phyloP scores from a whole-genome alignment of 2,797 vertebrate species.

The Hapalemur alaotrensis region DNA sequence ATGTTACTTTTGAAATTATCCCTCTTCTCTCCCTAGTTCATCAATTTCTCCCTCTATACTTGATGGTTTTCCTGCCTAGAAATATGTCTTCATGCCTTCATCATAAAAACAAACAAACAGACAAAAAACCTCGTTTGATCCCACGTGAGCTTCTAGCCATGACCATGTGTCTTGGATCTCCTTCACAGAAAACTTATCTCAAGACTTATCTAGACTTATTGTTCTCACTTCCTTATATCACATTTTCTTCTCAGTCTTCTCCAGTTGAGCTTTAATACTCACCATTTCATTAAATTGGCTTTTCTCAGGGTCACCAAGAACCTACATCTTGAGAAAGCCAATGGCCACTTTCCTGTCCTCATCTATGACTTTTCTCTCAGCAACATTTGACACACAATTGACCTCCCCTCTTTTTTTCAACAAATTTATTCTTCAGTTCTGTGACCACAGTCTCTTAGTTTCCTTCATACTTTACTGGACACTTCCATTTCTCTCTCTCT shows the following conservation, averaged over 20 bases:
- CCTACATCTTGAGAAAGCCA: background rate
- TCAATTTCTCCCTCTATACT: background rate
- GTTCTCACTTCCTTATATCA: background rate
- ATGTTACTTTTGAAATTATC: background rate
- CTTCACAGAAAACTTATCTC: background rate
- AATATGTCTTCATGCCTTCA: background rate
- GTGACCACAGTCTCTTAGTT: background rate
- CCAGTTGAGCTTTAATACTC: background rate
- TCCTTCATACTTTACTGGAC: background rate
- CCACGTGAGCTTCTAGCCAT: background rate
- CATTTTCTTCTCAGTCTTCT: background rate
- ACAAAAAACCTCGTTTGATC: background rate
- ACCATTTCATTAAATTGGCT: background rate
- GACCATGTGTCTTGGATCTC: background rate
- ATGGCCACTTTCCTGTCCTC: background rate
- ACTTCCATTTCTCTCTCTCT: background rate
- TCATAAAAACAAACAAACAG: background rate
- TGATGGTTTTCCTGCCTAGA: background rate
- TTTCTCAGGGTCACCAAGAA: background rate
- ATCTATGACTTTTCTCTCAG: background rate
- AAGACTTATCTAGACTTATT: background rate
- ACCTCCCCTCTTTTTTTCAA: background rate
- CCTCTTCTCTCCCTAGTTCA: background rate
- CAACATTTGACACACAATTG: background rate
- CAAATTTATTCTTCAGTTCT: background rate